Evolutionary conservation across 2,113 vertebrate species (phyloP).

Genomic region (Podocnemis expansa): DNA sequence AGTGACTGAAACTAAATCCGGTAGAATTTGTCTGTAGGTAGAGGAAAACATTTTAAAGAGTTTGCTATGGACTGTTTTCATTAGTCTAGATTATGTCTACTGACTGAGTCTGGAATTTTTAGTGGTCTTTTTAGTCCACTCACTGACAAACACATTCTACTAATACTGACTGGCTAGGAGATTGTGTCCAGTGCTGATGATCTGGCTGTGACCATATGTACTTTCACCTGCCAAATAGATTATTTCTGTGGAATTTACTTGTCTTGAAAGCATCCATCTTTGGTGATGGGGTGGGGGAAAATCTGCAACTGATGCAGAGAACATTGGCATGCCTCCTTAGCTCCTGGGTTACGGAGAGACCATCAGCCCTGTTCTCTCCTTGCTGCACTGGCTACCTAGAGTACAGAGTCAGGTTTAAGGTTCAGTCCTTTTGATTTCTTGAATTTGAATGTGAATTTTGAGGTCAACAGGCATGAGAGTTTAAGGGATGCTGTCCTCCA

Average conservation of each 20-base stretch:
- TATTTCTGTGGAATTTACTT: neutral
- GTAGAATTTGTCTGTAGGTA: neutral
- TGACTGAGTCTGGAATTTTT: too few species aligned
- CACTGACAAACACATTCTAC: neutral
- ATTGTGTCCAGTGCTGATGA: neutral
- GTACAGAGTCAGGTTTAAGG: neutral
- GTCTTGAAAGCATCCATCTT: neutral
- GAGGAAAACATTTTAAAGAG: neutral
- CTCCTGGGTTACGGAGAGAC: neutral
- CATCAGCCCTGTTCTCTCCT: neutral
- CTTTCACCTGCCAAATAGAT: neutral
- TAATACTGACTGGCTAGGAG: neutral
- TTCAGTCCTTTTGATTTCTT: neutral
- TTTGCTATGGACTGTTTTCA: neutral
- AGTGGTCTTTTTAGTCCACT: neutral
- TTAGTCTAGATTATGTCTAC: neutral
- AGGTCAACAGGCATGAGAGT: neutral
- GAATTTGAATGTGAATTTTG: neutral
- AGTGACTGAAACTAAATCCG: neutral
- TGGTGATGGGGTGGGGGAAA: neutral
- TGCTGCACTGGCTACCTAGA: neutral
- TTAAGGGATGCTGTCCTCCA: neutral
- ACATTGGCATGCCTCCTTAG: neutral
- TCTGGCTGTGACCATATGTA: neutral
- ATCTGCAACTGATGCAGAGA: neutral